phyloP scores from a whole-genome alignment of 92 coral and sea anemone species.

The Epizoanthus rinbou region DNA sequence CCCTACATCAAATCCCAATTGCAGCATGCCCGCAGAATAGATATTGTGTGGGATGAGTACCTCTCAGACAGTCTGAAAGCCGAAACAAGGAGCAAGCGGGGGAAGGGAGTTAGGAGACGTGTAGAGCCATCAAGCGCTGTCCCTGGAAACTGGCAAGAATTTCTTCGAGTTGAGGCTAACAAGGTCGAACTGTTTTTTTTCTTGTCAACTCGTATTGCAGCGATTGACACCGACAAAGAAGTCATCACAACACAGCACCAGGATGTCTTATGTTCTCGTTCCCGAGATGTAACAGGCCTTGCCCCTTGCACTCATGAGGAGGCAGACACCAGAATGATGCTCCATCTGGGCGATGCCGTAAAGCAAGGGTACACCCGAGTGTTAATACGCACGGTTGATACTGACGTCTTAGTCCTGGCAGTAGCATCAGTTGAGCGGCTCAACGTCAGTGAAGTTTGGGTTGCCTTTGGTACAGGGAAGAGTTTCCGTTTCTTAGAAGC shows the following conservation, averaged over 20 bases:
- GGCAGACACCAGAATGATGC: conserved; percentile 59
- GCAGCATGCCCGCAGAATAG: background rate
- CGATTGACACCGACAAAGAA: conserved; percentile 34
- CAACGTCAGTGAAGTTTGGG: conserved; percentile 51
- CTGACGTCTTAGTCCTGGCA: conserved; percentile 59
- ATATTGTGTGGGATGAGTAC: background rate
- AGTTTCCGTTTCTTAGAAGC: conserved; percentile 48
- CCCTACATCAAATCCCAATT: too few species aligned
- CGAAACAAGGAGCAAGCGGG: too few species aligned
- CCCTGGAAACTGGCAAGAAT: too few species aligned
- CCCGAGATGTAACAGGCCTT: conserved; percentile 38
- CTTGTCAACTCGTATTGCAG: too few species aligned
- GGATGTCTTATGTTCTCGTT: conserved; percentile 36
- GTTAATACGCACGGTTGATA: conserved; percentile 55
- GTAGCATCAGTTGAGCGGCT: conserved; percentile 47
- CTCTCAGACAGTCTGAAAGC: background rate
- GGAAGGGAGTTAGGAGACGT: conserved; percentile 17
- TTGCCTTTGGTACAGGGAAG: conserved; percentile 59
- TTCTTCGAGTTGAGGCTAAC: too few species aligned
- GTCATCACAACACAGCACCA: conserved; percentile 31
- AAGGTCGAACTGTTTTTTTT: too few species aligned
- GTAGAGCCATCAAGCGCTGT: background rate
- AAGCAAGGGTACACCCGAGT: conserved; percentile 44
- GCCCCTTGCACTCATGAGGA: conserved; percentile 69
- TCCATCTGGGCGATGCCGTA: conserved; percentile 57